phyloP scores from a whole-genome alignment of 2,888 invertebrate genomes.

The Epinotia brunnichana region DNA sequence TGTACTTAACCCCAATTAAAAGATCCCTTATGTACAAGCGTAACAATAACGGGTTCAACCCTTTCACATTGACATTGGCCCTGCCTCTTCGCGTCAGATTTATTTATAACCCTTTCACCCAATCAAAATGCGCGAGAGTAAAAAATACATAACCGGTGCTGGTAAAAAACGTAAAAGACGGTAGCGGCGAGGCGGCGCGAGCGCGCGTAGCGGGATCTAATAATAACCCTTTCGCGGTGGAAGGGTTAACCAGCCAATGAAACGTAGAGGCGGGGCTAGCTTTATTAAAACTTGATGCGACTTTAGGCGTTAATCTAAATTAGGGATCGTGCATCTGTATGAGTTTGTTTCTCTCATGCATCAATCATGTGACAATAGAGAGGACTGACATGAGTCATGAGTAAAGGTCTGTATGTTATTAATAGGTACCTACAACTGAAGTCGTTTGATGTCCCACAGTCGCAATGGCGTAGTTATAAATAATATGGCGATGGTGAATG shows the following conservation, averaged over 20 bases:
- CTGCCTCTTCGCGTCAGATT: constrained; percentile 58
- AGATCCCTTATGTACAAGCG: constrained; percentile 54
- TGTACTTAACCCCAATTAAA: constrained; percentile 61
- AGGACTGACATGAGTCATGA: constrained; percentile 17
- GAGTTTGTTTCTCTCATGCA: constrained; percentile 19
- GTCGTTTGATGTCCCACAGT: constrained; percentile 12
- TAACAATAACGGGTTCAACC: constrained; percentile 63
- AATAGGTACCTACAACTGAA: constrained; percentile 19
- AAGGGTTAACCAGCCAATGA: constrained; percentile 79
- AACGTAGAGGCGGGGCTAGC: constrained; percentile 70
- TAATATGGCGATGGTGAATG: constrained; percentile 34
- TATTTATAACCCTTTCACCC: constrained; percentile 80
- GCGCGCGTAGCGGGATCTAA: constrained; percentile 68
- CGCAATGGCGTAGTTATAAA: constrained; percentile 24
- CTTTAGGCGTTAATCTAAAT: constrained; percentile 27
- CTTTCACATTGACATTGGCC: constrained; percentile 65
- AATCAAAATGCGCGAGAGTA: constrained; percentile 66
- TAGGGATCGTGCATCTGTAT: constrained; percentile 6
- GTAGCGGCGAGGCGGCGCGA: constrained; percentile 68
- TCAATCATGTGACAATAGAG: constrained; percentile 19
- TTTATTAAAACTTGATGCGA: constrained; percentile 47
- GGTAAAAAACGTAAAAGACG: constrained; percentile 78
- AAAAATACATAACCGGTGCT: constrained; percentile 67
- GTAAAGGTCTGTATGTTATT: background rate
- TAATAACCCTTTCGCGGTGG: constrained; percentile 79